Evolutionary conservation across 2,113 vertebrate species (phyloP), one percentile per base, ranked within the genome.

Genomic region (Oryzias melastigma): DNA sequence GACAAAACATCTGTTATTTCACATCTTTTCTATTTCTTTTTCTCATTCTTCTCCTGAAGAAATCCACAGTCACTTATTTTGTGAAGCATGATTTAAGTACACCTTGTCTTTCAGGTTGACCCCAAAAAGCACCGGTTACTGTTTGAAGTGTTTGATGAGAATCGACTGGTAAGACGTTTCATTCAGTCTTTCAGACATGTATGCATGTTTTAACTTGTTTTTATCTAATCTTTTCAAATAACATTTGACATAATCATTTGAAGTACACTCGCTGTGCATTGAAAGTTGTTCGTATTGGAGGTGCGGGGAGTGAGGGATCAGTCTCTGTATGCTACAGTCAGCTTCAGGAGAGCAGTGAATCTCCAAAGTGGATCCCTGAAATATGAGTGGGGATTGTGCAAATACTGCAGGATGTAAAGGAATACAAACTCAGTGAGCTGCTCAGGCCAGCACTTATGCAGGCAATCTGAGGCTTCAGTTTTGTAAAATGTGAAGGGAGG

Each of bases 61-160:
- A 35, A 12, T 35, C 2, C 25, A 42, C 22, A 24, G 40, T 5
- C 25, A 22, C 5, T 45, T 56, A 5, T n/a, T n/a, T 1, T 3
- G 27, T 48, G 19, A 3, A 42, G 50, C 29, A 85, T 63, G 4
- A 18, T 3, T 55, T 65, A 64, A 54, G n/a, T 18, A 1, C 56
- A 2, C 49, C 0, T 22, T 59, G 72, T 80, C 43, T 81, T 63
- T n/a, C 75, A 99, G 97, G 96, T 99, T 65, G 83, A 92, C 87
- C 96, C 97, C 53, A 91, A 88, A 60, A 93, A 93, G 62, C 95
- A 99, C 79, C 92, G 97, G 19, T 89, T 99, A 29, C 91, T 98
- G 48, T 91, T 98, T 54, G 97, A 98, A 90, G 96, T 99, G 49
- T 99, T 99, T 86, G 97, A 99, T 87, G 97, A 98, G 85, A 99